Conservation (phyloP, 2,888 invertebrate genomes). For the Sepiola atlantica region DNA sequence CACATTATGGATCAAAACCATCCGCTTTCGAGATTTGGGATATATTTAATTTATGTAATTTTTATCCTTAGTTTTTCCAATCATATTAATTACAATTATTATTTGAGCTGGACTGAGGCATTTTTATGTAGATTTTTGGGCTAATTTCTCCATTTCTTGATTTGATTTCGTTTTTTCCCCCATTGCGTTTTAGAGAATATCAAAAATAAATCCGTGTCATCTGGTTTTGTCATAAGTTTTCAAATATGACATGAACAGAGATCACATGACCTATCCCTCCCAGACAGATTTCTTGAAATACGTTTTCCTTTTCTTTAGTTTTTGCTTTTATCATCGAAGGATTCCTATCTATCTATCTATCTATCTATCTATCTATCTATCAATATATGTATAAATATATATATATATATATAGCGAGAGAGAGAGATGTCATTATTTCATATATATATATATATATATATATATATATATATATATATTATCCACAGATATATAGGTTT, state of each 20-base stretch:
- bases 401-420: background rate
- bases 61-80: background rate
- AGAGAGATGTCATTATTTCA: too few relatives aligned
- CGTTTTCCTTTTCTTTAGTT: background rate
- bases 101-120: background rate
- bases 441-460: too few relatives aligned
- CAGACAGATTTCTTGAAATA: background rate
- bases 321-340: background rate
- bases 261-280: background rate
- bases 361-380: too few relatives aligned
- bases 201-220: background rate
- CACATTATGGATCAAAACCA: background rate
- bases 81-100: background rate
- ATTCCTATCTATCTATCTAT: background rate
- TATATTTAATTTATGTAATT: background rate
- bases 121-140: background rate
- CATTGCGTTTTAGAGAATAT: background rate
- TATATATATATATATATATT: too few relatives aligned
- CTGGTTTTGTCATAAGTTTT: background rate
- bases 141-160: background rate
- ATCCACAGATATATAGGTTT: too few relatives aligned
- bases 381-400: background rate
- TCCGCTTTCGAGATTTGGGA: background rate
- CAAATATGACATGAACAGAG: background rate
- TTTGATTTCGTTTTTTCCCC: too few relatives aligned